Percentiles rank a stretch among this genome's conserved stretches.
These are phyloP conservation scores for Cheirogaleus medius DNA, from an alignment of 2,113 vertebrate genomes.

Conservation along the genomic window DNA sequence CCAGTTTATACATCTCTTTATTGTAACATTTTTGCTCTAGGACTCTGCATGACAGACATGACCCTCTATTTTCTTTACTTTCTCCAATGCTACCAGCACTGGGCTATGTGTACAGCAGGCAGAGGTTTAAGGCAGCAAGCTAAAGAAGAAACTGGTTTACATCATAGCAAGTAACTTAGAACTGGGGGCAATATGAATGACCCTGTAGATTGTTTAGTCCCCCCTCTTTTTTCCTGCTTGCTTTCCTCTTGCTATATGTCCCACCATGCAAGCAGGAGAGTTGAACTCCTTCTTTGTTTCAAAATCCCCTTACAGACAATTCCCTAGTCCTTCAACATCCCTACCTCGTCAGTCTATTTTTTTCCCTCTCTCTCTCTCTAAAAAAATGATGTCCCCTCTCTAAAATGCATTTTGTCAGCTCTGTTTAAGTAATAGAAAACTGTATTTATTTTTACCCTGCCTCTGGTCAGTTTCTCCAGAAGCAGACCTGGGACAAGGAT, in stretches of 20 bases:
- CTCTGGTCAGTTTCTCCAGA: background rate
- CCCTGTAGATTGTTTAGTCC: background rate
- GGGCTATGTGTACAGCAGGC: background rate
- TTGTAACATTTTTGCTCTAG: background rate
- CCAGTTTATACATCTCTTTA: background rate
- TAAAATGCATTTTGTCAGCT: background rate
- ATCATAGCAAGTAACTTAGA: background rate
- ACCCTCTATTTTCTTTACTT: background rate
- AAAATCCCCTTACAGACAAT: background rate
- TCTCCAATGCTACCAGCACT: background rate
- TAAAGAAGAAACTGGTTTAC: background rate
- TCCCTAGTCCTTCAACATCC: background rate
- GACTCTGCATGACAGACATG: background rate
- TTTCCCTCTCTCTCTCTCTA: background rate
- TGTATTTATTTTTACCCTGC: background rate
- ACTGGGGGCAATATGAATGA: background rate
- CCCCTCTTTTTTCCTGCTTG: background rate
- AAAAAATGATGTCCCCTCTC: background rate
- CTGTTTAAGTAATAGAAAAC: background rate
- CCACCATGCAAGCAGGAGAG: background rate
- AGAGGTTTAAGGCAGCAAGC: background rate
- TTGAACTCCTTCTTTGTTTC: background rate
- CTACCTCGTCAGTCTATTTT: background rate
- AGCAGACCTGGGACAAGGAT: background rate
- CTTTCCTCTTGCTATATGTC: background rate